Evolutionary conservation across 92 coral and sea anemone genomes (phyloP).

Genomic region (Scolanthus callimorphus): DNA sequence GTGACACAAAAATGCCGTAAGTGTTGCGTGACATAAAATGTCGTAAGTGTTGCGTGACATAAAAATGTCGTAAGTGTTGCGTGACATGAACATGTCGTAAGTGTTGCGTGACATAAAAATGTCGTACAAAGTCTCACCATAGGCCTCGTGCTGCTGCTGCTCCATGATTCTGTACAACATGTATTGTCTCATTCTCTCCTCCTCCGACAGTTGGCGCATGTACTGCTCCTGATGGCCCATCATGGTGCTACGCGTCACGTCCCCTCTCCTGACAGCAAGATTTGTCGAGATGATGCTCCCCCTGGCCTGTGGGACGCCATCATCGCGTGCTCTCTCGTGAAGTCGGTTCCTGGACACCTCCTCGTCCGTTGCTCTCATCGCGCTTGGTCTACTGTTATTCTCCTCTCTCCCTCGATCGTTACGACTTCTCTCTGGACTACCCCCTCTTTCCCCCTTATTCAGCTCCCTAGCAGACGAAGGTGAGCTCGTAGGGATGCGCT

Average conservation of each 20-base stretch:
- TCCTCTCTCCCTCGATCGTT: conserved; percentile 2
- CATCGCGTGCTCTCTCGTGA: conserved; percentile 26
- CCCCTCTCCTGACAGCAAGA: conserved; percentile 69
- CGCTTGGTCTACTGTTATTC: conserved; percentile 7
- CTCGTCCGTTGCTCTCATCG: neutral
- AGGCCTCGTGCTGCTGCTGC: conserved; percentile 21
- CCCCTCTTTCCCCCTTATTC: conserved; percentile 12
- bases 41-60: too few relatives aligned
- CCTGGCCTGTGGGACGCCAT: conserved; percentile 34
- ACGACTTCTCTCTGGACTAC: neutral
- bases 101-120: too few relatives aligned
- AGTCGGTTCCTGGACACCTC: conserved; percentile 9
- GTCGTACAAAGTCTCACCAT: too few relatives aligned
- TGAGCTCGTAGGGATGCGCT: conserved; percentile 14
- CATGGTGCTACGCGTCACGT: conserved; percentile 33
- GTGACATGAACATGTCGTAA: too few relatives aligned
- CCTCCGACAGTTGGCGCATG: conserved; percentile 27
- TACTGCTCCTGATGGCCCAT: neutral
- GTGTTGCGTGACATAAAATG: too few relatives aligned
- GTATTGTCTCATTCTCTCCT: conserved; percentile 27
- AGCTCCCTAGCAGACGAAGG: conserved; percentile 10
- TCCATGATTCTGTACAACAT: conserved; percentile 13
- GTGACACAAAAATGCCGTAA: too few relatives aligned
- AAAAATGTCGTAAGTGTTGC: too few relatives aligned
- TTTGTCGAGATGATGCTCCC: conserved; percentile 66